These are phyloP conservation scores for Hippoglossus stenolepis DNA, from an alignment of 2,113 vertebrate genomes.

Conservation along the genomic window DNA sequence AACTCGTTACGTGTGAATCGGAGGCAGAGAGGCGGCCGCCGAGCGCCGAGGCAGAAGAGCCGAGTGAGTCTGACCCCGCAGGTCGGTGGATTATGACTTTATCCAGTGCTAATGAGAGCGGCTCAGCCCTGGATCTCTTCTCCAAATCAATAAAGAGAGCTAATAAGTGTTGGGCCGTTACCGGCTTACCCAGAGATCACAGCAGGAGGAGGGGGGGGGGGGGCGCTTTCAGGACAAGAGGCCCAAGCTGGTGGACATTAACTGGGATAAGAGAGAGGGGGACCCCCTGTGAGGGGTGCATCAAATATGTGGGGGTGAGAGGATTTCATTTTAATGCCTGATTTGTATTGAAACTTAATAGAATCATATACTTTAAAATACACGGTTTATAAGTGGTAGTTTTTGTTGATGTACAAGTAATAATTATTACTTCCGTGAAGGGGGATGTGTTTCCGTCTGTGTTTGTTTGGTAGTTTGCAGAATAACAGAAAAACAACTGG, in stretches of 20 bases:
- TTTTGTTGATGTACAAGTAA: no score
- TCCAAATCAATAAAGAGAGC: constrained; percentile 78
- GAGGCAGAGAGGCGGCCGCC: constrained; percentile 16
- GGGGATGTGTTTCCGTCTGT: no score
- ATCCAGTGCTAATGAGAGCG: constrained; percentile 80
- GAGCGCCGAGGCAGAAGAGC: constrained; percentile 18
- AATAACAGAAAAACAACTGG: no score
- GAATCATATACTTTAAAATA: no score
- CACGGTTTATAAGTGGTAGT: no score
- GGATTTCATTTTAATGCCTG: not conserved
- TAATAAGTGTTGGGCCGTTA: constrained; percentile 70
- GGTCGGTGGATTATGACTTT: constrained; percentile 76
- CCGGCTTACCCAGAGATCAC: constrained; percentile 70
- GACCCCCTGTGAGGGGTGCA: constrained; percentile 12
- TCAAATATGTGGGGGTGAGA: not conserved
- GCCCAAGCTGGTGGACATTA: constrained; percentile 29
- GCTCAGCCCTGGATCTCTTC: constrained; percentile 66
- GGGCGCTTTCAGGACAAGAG: constrained; percentile 31
- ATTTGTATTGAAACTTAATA: no score
- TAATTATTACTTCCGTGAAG: no score
- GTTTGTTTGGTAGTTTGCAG: no score
- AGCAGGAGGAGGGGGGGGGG: constrained; percentile 40
- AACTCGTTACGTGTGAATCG: constrained; percentile 12
- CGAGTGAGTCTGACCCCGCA: constrained; percentile 23
- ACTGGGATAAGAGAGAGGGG: constrained; percentile 18